Base-by-base conservation (phyloP, 2,888 invertebrate species). In the Antheraea yamamai region DNA sequence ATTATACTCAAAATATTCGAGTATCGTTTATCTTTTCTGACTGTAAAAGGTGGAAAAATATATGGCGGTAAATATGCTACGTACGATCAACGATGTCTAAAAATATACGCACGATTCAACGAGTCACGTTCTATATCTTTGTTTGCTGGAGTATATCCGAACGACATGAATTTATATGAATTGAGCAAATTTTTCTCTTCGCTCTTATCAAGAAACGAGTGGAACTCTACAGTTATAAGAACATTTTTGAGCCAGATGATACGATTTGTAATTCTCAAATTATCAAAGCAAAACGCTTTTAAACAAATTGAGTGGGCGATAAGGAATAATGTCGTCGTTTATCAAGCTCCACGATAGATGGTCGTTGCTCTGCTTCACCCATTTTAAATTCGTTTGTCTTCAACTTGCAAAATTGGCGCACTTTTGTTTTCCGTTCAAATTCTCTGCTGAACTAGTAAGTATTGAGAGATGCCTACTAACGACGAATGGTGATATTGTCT, bases 231-330 rank as follows among this genome's bases (percentile, higher is more conserved):
- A 89, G 91, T 91, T 92, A 91, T 92, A 89, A 89, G 88, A 88
- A 91, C 89, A 93, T 93, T 93, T 94, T 92, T 92, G 89, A 90
- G 92, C 92, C 91, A 92, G 85, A 88, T 87, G 89, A 91, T 92
- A 90, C 94, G 94, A 94, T 94, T 95, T 94, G 94, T 94, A 94
- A 94, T 94, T 94, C 89, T 92, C 91, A 94, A 94, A 95, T 95
- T 94, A 95, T 95, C 92, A 94, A 94, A 94, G 94, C 92, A 93
- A 90, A 94, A 93, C 92, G 94, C 94, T 95, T 94, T 95, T 93
- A 94, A 94, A 95, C 93, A 95, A 95, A 95, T 95, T 94, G 95
- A 95, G 94, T 94, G 92, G 94, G 93, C 93, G 95, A 95, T 94
- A 95, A 95, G 93, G 91, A 94, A 93, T 94, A 95, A 95, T 94